Evolutionary conservation across 92 coral and sea anemone species (phyloP).

Genomic region (Porites evermanni): DNA sequence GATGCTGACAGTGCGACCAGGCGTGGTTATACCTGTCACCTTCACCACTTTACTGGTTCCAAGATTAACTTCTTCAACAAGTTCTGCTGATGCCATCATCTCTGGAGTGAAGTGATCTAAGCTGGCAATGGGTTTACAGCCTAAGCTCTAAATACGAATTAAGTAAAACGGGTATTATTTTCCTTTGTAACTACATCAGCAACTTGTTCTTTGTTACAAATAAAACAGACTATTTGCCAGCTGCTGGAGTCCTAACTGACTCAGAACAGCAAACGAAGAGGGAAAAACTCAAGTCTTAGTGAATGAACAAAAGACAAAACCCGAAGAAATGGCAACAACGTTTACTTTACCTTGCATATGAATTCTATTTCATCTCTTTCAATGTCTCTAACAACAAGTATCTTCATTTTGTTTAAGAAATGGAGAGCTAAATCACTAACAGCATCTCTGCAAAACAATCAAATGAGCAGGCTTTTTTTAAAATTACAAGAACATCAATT

Average conservation of each 20-base stretch:
- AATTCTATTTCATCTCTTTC: constrained; percentile 97
- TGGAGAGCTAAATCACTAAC: constrained; percentile 96
- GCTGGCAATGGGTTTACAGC: constrained; percentile 97
- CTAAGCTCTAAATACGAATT: constrained; percentile 77
- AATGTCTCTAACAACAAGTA: constrained; percentile 95
- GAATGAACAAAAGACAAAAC: not conserved
- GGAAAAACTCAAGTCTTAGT: too few species aligned
- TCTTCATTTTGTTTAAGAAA: constrained; percentile 97
- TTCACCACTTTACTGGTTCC: constrained; percentile 98
- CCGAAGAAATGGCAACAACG: not conserved
- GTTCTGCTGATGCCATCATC: constrained; percentile 94
- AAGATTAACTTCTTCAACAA: constrained; percentile 91
- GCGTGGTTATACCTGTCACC: constrained; percentile 92
- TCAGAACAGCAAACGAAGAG: too few species aligned
- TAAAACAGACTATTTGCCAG: too few species aligned
- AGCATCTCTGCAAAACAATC: constrained; percentile 83
- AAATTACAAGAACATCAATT: too few species aligned
- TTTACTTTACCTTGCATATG: constrained; percentile 82
- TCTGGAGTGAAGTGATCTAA: constrained; percentile 96
- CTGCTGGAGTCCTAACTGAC: too few species aligned
- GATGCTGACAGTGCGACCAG: constrained; percentile 97
- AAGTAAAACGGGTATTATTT: not conserved
- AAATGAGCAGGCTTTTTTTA: not conserved
- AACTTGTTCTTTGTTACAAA: not conserved
- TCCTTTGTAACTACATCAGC: not conserved